Base-by-base conservation (phyloP, 2,113 vertebrate genomes). In the Apus apus region DNA sequence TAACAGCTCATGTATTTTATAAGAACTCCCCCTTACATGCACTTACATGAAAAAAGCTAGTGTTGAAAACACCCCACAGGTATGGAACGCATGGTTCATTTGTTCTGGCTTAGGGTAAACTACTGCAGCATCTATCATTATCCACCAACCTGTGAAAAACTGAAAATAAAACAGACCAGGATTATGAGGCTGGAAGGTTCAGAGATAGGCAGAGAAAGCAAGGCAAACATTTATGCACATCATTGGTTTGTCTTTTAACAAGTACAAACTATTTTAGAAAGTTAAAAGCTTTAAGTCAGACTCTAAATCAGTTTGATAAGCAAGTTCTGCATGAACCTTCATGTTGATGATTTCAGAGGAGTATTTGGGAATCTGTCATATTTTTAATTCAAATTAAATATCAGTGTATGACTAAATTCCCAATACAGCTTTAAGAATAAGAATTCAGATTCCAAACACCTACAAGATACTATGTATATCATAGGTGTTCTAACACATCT, bases 121-220 rank as follows among this genome's bases (percentile, higher is more conserved):
- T 77, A 99, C 98, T 0, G 99, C 99, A 1, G 99, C 99, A 5
- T 99, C 99, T 22, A 99, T 99, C 98, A 99, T 99, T 90, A 99
- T 98, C 99, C 99, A 99, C 99, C 99, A 99, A 43, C 99, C 99
- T 85, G 99, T 98, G 93, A 99, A 99, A 94, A 99, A 99, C 99
- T 99, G 51, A 48, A 91, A 46, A 90, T 40, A 68, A 38, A 58
- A 30, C 3, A 93, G 22, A 76, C 29, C 9, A 25, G 29, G 38
- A 48, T 53, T 13, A 8, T 3, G 3, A 93, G 61, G 14, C 53
- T 38, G 40, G 30, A 53, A 67, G 73, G 7, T n/a, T 30, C 40
- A 53, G 50, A n/a, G 16, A 74, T 32, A 51, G 15, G 12, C 51
- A 45, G 32, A 40, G 22, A 38, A 15, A 53, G 2, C 36, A 65